Evolutionary conservation across 2,888 invertebrate species (phyloP).

Genomic region (Scaeva pyrastri): DNA sequence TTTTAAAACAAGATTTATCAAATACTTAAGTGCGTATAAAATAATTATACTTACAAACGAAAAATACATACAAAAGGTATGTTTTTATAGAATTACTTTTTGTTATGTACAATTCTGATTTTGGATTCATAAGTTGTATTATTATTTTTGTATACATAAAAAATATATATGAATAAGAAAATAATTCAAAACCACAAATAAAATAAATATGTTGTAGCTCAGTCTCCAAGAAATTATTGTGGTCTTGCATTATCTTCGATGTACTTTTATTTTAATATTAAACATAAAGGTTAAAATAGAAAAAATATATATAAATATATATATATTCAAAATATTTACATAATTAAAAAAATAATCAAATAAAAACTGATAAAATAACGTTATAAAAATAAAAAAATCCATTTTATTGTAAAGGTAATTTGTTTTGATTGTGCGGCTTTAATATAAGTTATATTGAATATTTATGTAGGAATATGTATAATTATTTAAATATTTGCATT

Average conservation of each 20-base stretch:
- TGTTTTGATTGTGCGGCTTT: constrained; percentile 75
- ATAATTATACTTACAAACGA: constrained; percentile 53
- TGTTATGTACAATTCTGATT: constrained; percentile 52
- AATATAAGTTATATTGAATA: constrained; percentile 65
- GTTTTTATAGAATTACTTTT: constrained; percentile 35
- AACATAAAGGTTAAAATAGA: constrained; percentile 66
- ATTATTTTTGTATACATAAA: constrained; percentile 49
- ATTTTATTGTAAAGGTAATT: constrained; percentile 73
- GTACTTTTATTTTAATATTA: constrained; percentile 58
- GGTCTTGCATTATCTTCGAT: constrained; percentile 76
- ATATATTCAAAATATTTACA: constrained; percentile 72
- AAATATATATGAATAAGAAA: constrained; percentile 59
- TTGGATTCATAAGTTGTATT: constrained; percentile 52
- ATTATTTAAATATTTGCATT: constrained; percentile 54
- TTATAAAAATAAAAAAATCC: constrained; percentile 68
- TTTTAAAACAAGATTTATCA: constrained; percentile 39
- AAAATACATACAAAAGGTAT: constrained; percentile 49
- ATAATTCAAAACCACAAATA: constrained; percentile 79
- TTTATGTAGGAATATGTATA: constrained; percentile 30
- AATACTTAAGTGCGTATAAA: constrained; percentile 46
- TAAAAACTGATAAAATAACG: constrained; percentile 67
- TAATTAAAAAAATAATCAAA: constrained; percentile 55
- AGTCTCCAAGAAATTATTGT: constrained; percentile 83
- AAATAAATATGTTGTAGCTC: constrained; percentile 84
- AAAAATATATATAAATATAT: constrained; percentile 41